phyloP scores from a whole-genome alignment of 2,888 invertebrate species.

The Brenthis ino region DNA sequence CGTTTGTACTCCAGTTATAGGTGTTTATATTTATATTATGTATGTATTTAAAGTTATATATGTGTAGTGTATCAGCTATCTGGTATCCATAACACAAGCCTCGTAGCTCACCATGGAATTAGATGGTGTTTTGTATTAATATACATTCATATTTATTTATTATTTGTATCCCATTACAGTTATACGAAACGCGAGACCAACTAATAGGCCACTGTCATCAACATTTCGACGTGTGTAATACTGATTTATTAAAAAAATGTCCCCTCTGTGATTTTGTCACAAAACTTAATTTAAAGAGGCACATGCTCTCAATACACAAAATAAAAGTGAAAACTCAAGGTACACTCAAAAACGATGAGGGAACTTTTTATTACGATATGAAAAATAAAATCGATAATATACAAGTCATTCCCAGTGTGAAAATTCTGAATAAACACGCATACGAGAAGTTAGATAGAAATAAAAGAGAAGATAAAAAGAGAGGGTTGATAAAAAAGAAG shows the following conservation, averaged over 20 bases:
- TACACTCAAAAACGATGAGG: conserved; percentile 42
- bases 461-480: conserved; percentile 49
- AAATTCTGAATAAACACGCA: conserved; percentile 59
- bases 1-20: too few relatives aligned
- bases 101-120: too few relatives aligned
- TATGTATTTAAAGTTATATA: too few relatives aligned
- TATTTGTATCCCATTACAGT: conserved; percentile 49
- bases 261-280: conserved; percentile 62
- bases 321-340: conserved; percentile 47
- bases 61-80: too few relatives aligned
- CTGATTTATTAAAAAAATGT: conserved; percentile 60
- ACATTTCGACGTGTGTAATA: conserved; percentile 65
- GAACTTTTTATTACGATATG: conserved; percentile 55
- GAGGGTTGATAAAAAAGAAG: conserved; percentile 53
- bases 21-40: too few relatives aligned
- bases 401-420: conserved; percentile 66
- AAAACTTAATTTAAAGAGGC: conserved; percentile 45
- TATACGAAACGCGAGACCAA: conserved; percentile 59
- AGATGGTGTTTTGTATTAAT: too few relatives aligned
- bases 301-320: conserved; percentile 52
- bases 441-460: conserved; percentile 55
- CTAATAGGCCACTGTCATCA: conserved; percentile 59
- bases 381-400: conserved; percentile 46
- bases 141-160: background rate
- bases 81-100: too few relatives aligned